Evolutionary conservation across 2,888 invertebrate species (phyloP).

Genomic region (Ernsta delagoae): DNA sequence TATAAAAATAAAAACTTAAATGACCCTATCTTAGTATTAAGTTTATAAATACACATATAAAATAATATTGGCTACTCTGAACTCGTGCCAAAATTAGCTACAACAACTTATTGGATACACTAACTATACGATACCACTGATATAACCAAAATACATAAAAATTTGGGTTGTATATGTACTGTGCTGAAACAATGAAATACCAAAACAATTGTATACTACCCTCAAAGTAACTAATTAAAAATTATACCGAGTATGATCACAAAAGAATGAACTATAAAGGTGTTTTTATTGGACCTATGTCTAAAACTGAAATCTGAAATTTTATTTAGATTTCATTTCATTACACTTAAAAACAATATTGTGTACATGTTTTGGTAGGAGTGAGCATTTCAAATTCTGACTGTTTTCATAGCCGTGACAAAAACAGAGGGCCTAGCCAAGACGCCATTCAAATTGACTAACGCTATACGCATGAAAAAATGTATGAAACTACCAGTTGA

Average conservation of each 20-base stretch:
- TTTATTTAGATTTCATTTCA: slow-evolving; percentile 24
- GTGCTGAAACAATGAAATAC: slow-evolving; percentile 40
- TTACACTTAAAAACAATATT: neutral
- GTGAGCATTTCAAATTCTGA: slow-evolving; percentile 58
- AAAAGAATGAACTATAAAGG: slow-evolving; percentile 32
- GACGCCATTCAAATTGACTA: too few relatives aligned
- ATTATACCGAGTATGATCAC: slow-evolving; percentile 9
- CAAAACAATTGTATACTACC: slow-evolving; percentile 39
- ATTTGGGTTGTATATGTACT: slow-evolving; percentile 36
- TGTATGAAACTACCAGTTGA: too few relatives aligned
- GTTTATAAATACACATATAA: slow-evolving; percentile 46
- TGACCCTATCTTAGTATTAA: slow-evolving; percentile 50
- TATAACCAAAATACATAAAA: slow-evolving; percentile 20
- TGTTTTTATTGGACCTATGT: neutral
- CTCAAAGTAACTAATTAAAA: slow-evolving; percentile 26
- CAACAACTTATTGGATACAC: slow-evolving; percentile 38
- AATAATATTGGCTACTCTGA: slow-evolving; percentile 38
- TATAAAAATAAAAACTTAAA: slow-evolving; percentile 80
- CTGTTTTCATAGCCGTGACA: slow-evolving; percentile 57
- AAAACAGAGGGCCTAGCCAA: too few relatives aligned
- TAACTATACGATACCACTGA: slow-evolving; percentile 8
- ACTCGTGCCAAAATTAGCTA: slow-evolving; percentile 37
- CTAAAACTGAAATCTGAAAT: slow-evolving; percentile 23
- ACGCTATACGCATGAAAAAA: too few relatives aligned
- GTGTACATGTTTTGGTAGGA: neutral